Conservation (phyloP, 2,888 invertebrate species). For the Meloe dianella region DNA sequence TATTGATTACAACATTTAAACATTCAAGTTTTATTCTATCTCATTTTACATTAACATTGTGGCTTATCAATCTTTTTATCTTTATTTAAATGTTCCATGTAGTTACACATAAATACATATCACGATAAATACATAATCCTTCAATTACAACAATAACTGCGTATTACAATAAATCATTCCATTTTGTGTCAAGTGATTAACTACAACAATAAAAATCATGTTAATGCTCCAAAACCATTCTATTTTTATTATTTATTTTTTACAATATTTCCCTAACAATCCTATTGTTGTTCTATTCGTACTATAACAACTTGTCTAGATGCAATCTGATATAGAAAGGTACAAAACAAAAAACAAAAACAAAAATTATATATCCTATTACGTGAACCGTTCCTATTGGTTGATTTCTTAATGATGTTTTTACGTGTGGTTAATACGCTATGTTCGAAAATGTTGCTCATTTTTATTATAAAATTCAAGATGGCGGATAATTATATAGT, state of each 20-base stretch:
- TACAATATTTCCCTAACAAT: background rate
- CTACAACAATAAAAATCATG: background rate
- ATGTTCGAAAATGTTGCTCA: constrained; percentile 53
- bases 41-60: background rate
- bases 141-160: constrained; percentile 2
- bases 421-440: constrained; percentile 59
- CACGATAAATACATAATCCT: background rate
- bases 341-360: constrained; percentile 23
- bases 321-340: constrained; percentile 36
- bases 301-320: constrained; percentile 39
- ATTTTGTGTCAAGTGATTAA: constrained; percentile 7
- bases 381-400: constrained; percentile 57
- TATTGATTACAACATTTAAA: background rate
- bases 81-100: background rate
- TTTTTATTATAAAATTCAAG: constrained; percentile 60
- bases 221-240: constrained; percentile 2
- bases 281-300: constrained; percentile 27
- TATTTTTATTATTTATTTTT: constrained; percentile 1
- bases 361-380: constrained; percentile 56
- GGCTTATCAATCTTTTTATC: background rate
- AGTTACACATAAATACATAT: background rate
- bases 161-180: background rate
- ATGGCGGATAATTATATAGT: constrained; percentile 56
- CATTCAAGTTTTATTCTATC: background rate
- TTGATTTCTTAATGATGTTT: constrained; percentile 59